These are phyloP conservation scores for Australoheros facetus DNA, from an alignment of 2,797 vertebrate species.

Conservation along the genomic window DNA sequence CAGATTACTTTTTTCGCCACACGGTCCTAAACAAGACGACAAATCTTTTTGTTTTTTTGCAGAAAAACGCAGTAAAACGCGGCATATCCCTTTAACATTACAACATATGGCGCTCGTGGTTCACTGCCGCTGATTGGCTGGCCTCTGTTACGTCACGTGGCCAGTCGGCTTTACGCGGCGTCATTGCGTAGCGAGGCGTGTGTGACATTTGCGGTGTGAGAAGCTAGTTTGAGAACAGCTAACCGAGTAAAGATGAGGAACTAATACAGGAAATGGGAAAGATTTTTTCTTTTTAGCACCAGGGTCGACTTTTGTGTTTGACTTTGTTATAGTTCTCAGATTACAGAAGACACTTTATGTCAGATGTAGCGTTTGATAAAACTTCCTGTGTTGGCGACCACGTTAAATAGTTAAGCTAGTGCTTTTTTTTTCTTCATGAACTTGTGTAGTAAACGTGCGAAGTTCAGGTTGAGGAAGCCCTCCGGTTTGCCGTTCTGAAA, in stretches of 20 bases:
- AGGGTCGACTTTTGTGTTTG: neutral
- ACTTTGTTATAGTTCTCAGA: neutral
- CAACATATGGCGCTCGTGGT: neutral
- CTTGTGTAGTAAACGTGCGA: conserved; percentile 33
- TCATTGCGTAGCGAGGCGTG: conserved; percentile 69
- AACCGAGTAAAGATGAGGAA: conserved; percentile 45
- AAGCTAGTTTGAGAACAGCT: conserved; percentile 58
- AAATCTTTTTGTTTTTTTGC: neutral
- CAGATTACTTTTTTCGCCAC: neutral
- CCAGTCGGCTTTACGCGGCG: conserved; percentile 68
- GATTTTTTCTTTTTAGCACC: conserved; percentile 13
- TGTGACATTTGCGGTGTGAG: conserved; percentile 79
- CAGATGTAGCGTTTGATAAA: conserved; percentile 22
- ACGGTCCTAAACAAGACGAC: neutral
- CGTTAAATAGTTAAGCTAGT: conserved; percentile 49
- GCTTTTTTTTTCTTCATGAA: conserved; percentile 35
- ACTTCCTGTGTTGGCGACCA: conserved; percentile 40
- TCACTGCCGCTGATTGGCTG: conserved; percentile 26
- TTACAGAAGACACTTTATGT: conserved; percentile 9
- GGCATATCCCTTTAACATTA: conserved; percentile 14
- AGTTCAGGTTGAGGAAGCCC: conserved; percentile 26
- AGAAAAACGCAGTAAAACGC: neutral
- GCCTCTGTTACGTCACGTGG: neutral
- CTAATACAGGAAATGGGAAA: conserved; percentile 11
- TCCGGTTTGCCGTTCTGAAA: neutral